Conservation (phyloP, 2,888 invertebrate species). For the Cryptus viduatorius region DNA sequence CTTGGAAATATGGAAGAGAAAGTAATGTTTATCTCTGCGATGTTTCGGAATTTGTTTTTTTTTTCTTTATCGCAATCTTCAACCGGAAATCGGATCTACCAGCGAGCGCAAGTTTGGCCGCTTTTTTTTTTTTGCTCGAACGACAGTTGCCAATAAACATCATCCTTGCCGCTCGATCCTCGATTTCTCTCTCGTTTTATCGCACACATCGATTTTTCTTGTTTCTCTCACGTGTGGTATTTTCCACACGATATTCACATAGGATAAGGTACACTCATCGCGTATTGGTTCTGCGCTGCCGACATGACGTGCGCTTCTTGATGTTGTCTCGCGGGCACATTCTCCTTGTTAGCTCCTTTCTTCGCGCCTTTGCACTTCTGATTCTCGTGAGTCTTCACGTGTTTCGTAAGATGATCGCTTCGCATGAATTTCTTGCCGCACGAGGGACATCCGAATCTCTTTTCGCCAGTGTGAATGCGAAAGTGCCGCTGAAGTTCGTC, state of each 20-base stretch:
- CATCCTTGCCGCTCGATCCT: conserved; percentile 28
- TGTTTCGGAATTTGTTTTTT: not conserved
- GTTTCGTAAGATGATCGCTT: conserved; percentile 97
- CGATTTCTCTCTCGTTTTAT: not conserved
- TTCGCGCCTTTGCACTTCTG: conserved; percentile 86
- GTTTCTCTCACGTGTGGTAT: not conserved
- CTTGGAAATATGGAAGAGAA: not conserved
- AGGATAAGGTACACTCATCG: conserved; percentile 59
- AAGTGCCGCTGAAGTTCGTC: conserved; percentile 94
- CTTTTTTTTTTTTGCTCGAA: not conserved
- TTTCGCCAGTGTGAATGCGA: conserved; percentile 96
- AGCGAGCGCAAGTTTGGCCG: conserved; percentile 26
- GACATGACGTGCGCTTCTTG: conserved; percentile 58
- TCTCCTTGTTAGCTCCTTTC: conserved; percentile 85
- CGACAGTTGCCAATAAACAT: not conserved
- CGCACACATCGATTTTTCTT: not conserved
- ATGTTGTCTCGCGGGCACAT: conserved; percentile 69
- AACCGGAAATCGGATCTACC: not conserved
- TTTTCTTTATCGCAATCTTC: not conserved
- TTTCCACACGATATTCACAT: conserved; percentile 1
- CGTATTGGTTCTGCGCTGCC: conserved; percentile 58
- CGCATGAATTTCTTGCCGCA: conserved; percentile 97
- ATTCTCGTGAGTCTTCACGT: conserved; percentile 94
- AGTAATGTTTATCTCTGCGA: not conserved
- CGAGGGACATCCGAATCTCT: conserved; percentile 93